These are phyloP conservation scores for Autographa gamma DNA, from an alignment of 2,888 invertebrate species.

Conservation along the genomic window DNA sequence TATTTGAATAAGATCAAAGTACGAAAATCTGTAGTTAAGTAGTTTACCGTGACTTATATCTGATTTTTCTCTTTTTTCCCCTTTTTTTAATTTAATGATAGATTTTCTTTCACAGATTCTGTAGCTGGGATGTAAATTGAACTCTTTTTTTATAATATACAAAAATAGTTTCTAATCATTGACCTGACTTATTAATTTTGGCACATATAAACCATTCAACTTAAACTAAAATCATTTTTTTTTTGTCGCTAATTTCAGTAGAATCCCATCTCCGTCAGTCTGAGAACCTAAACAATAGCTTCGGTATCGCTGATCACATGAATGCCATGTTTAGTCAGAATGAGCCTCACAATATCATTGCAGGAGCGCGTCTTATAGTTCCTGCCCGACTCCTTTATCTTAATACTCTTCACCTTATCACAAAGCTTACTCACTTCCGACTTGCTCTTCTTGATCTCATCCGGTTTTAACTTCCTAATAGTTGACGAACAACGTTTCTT, in stretches of 20 bases:
- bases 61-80: too few species aligned
- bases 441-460: conserved; percentile 83
- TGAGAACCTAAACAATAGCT: conserved; percentile 88
- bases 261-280: conserved; percentile 12
- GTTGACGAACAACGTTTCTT: conserved; percentile 84
- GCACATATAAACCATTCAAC: too few species aligned
- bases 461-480: conserved; percentile 77
- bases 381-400: conserved; percentile 77
- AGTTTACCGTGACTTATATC: too few species aligned
- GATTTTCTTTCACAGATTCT: too few species aligned
- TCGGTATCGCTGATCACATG: conserved; percentile 94
- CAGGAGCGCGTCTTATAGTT: conserved; percentile 85
- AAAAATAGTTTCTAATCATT: too few species aligned
- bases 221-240: neutral
- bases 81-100: too few species aligned
- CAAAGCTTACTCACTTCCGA: conserved; percentile 87
- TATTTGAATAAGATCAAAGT: neutral
- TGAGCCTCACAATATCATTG: conserved; percentile 91
- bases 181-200: too few species aligned
- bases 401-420: conserved; percentile 83
- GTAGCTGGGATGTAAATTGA: too few species aligned
- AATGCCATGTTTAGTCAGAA: conserved; percentile 93
- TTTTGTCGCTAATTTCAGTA: conserved; percentile 2
- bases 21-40: too few species aligned
- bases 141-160: too few species aligned